These are phyloP conservation scores for Lepas anatifera DNA, from an alignment of 2,888 invertebrate genomes.

Conservation along the genomic window DNA sequence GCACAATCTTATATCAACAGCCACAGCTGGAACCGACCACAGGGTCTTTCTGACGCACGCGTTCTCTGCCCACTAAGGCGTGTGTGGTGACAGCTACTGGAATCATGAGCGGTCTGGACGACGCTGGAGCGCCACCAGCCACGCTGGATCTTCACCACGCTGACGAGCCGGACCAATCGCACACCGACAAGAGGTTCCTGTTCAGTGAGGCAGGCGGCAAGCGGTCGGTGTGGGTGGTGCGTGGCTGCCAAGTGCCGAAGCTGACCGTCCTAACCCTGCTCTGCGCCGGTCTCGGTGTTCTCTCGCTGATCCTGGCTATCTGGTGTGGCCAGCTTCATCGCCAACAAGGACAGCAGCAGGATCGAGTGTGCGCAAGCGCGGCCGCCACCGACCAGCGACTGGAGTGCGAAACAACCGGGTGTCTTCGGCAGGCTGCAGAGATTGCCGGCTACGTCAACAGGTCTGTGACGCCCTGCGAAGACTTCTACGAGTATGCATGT, in stretches of 20 bases:
- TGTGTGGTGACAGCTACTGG: too few relatives aligned
- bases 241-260: neutral
- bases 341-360: neutral
- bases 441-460: neutral
- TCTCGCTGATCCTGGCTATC: neutral
- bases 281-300: neutral
- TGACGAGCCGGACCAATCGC: neutral
- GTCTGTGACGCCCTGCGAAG: neutral
- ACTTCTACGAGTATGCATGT: constrained; percentile 28
- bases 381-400: neutral
- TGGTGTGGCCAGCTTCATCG: neutral
- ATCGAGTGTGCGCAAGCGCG: neutral
- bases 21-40: too few relatives aligned
- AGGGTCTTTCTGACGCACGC: too few relatives aligned
- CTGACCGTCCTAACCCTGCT: neutral
- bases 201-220: neutral
- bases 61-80: too few relatives aligned
- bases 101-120: neutral
- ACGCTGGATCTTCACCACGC: neutral
- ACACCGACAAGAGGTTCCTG: neutral
- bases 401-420: neutral
- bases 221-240: neutral
- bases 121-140: neutral
- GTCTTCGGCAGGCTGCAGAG: constrained; percentile 2
- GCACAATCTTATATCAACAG: too few relatives aligned